These are phyloP conservation scores for Gnathonemus echidnorhynchus DNA, from an alignment of 2,113 vertebrate species.

Conservation along the genomic window DNA sequence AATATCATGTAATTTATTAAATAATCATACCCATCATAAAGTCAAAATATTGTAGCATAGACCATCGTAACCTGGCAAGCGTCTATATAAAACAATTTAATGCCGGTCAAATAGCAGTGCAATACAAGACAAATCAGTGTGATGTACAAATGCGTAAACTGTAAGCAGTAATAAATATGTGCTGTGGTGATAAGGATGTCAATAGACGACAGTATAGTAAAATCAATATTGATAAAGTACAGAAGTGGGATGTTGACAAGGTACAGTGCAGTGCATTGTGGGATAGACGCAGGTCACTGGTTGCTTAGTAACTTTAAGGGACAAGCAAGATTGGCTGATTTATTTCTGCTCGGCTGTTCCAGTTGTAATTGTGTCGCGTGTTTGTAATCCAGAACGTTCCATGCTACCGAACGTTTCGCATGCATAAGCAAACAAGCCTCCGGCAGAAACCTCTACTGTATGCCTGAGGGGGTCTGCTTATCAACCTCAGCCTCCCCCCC, in stretches of 20 bases:
- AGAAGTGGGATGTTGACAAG: background rate
- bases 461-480: background rate
- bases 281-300: background rate
- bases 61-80: no score
- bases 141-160: background rate
- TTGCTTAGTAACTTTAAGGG: background rate
- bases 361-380: background rate
- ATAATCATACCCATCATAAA: no score
- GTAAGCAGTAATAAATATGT: background rate
- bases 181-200: background rate
- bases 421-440: background rate
- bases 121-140: background rate
- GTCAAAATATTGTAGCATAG: no score
- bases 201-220: background rate
- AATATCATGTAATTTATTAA: no score
- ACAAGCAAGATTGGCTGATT: background rate
- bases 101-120: background rate
- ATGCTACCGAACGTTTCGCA: background rate
- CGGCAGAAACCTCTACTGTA: background rate
- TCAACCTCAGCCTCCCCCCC: background rate
- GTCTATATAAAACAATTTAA: no score
- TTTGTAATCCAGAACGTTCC: background rate
- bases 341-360: background rate
- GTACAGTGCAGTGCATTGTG: background rate
- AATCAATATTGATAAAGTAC: background rate